These are phyloP conservation scores for Cynodonichthys magdalenae DNA, from an alignment of 2,797 vertebrate genomes.

Conservation along the genomic window DNA sequence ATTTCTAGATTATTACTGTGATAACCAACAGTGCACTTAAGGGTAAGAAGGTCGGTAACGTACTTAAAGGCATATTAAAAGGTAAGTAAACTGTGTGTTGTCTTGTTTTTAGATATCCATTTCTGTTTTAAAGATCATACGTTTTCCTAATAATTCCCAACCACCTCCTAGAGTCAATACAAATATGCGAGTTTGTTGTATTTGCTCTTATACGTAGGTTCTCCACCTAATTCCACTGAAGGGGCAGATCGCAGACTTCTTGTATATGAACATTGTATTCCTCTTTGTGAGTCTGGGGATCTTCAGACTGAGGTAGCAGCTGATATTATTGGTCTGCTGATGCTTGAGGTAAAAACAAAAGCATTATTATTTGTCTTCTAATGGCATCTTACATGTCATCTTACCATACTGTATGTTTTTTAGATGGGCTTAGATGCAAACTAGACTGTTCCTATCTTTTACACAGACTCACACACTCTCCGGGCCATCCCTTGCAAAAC, in stretches of 20 bases:
- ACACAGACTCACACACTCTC: slow-evolving; percentile 86
- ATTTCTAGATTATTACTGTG: slow-evolving; percentile 80
- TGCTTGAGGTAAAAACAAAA: slow-evolving; percentile 88
- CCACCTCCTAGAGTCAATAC: too few species aligned
- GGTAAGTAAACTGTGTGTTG: slow-evolving; percentile 71
- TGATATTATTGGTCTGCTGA: slow-evolving; percentile 92
- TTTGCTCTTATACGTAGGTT: slow-evolving; percentile 76
- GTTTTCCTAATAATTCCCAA: too few species aligned
- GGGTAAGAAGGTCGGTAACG: slow-evolving; percentile 80
- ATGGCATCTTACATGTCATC: neutral
- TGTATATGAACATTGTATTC: slow-evolving; percentile 89
- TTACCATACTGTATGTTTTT: neutral
- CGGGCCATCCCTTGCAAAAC: slow-evolving; percentile 82
- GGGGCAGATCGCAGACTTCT: slow-evolving; percentile 85
- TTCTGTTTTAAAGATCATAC: too few species aligned
- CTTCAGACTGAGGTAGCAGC: slow-evolving; percentile 87
- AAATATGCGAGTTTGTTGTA: neutral
- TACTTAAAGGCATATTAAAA: slow-evolving; percentile 90
- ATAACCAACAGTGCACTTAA: slow-evolving; percentile 86
- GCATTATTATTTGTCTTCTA: neutral
- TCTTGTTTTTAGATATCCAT: neutral
- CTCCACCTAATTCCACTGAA: slow-evolving; percentile 80
- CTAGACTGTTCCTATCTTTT: too few species aligned
- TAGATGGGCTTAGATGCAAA: too few species aligned
- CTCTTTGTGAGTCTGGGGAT: slow-evolving; percentile 93